Base-by-base conservation (phyloP, 2,888 invertebrate species). In the Diadegma fenestrale region DNA sequence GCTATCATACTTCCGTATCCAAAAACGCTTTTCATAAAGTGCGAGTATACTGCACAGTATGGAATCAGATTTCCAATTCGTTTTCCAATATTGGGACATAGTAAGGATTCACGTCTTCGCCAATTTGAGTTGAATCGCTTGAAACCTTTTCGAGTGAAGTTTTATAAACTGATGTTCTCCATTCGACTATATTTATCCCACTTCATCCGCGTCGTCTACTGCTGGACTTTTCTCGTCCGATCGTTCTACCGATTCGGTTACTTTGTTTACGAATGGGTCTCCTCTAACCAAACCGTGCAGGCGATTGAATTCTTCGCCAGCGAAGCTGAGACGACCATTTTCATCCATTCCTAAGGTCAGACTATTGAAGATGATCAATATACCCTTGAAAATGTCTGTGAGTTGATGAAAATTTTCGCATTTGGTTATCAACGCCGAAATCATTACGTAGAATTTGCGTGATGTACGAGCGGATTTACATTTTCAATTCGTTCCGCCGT, bases 1-100 rank as follows among this genome's bases (percentile, higher is more conserved):
- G 82, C 48, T n/a, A 61, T 72, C n/a, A 37, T 43, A 3, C 45
- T 61, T 19, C 82, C 84, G 61, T 82, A 82, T 7, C 71, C 72
- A 22, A 72, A 76, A 8, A 66, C 12, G 14, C 33, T 22, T 12
- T 26, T 22, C 85, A 85, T 85, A 14, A 83, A 76, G 37, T 76
- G 66, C 4, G 73, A 61, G 64, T 68, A 83, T 33, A 85, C 63
- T 12, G 77, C 66, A 43, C 80, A 76, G 66, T 86, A 86, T 14
- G 76, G 76, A 17, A 84, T 43, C 22, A 86, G 33, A 37, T 45
- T 22, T 63, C 80, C 84, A 2, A 80, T 48, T 54, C 77, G 84
- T 22, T 61, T 64, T 19, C 78, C 82, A 45, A 85, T 54, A 4
- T 22, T 68, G 7, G 77, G 33, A 73, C 45, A 71, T 73, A 61